These are phyloP conservation scores for Chymomyza caudatula DNA, from an alignment of 2,888 invertebrate genomes.

Conservation along the genomic window DNA sequence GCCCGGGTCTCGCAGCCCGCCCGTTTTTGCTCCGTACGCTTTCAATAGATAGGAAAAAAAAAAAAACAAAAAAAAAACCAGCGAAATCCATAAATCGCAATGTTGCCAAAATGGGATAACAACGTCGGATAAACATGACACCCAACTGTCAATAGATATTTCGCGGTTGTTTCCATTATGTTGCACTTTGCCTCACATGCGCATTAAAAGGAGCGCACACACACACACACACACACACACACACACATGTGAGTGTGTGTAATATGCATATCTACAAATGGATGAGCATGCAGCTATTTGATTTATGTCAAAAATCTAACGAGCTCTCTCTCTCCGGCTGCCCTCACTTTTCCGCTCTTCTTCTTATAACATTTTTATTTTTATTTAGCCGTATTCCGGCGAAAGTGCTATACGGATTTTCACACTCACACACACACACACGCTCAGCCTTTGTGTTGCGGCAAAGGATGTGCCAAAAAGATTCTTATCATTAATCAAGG, in stretches of 20 bases:
- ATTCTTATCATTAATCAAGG: conserved; percentile 77
- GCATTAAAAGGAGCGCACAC: conserved; percentile 36
- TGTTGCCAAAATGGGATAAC: conserved; percentile 76
- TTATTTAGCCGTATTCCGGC: background rate
- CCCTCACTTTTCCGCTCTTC: background rate
- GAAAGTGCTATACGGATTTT: conserved; percentile 8
- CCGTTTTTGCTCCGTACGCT: conserved; percentile 45
- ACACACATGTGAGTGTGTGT: conserved; percentile 12
- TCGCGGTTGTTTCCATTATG: conserved; percentile 77
- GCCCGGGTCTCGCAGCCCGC: conserved; percentile 35
- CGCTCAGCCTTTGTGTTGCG: conserved; percentile 3
- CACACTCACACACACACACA: conserved; percentile 8
- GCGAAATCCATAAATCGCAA: conserved; percentile 75
- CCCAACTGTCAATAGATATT: conserved; percentile 79
- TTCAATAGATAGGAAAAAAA: background rate
- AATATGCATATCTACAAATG: conserved; percentile 37
- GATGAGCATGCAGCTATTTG: conserved; percentile 75
- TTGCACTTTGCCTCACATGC: conserved; percentile 49
- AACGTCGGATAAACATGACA: conserved; percentile 78
- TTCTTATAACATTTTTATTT: conserved; percentile 26
- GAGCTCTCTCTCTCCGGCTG: conserved; percentile 44
- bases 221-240: background rate
- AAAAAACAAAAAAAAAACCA: conserved; percentile 6
- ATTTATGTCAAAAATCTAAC: conserved; percentile 77
- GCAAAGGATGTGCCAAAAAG: conserved; percentile 36